phyloP scores from a whole-genome alignment of 2,113 vertebrate species.

The Sciurus niger region DNA sequence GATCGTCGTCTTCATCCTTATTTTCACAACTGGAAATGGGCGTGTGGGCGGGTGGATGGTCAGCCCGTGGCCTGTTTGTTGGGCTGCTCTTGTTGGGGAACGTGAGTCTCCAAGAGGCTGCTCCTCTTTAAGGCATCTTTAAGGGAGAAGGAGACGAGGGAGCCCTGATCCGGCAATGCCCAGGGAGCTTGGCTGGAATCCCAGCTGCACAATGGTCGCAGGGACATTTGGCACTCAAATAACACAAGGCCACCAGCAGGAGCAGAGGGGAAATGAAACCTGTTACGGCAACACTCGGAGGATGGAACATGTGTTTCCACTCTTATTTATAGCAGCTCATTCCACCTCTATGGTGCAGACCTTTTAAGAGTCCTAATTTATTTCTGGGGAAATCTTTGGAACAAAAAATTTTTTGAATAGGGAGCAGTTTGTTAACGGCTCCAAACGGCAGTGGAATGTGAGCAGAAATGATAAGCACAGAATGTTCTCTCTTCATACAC shows the following conservation, averaged over 20 bases:
- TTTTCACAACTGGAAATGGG: background rate
- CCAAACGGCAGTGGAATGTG: fast-evolving
- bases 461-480: background rate
- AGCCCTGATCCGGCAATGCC: background rate
- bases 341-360: background rate
- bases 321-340: conserved; percentile 57
- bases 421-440: background rate
- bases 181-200: conserved; percentile 47
- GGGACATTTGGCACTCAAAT: conserved; percentile 46
- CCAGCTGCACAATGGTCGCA: conserved; percentile 61
- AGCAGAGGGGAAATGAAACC: conserved; percentile 30
- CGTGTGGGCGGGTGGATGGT: fast-evolving
- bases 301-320: background rate
- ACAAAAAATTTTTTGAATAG: background rate
- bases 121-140: background rate
- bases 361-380: background rate
- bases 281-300: background rate
- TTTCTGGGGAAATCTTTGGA: conserved; percentile 44
- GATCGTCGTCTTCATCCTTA: fast-evolving
- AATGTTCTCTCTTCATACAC: background rate
- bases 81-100: background rate
- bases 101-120: fast-evolving
- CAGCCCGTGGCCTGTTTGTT: background rate
- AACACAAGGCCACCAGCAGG: conserved; percentile 56
- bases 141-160: background rate